Evolutionary conservation across 2,797 vertebrate species (phyloP), one percentile per base, ranked within the genome.

Genomic region (Xenopus petersii): DNA sequence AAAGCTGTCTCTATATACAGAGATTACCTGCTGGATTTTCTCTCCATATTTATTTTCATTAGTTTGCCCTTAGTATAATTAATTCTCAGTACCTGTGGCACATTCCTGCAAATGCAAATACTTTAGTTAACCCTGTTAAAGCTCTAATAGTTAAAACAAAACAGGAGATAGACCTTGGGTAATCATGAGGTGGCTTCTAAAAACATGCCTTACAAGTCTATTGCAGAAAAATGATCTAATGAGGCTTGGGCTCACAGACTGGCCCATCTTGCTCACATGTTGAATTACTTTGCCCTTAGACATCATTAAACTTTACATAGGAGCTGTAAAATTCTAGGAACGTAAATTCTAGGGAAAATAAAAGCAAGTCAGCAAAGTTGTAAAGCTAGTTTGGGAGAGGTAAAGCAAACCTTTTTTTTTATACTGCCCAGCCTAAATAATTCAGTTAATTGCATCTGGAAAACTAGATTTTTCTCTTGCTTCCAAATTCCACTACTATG

Each of bases 251-350:
- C 56, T 59, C 51, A 4, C 21, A 10, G 21, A 3, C 56, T 59
- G 21, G 56, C 21, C 56, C 56, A 4, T 55, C 10, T 2, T 55
- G 10, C 51, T 59, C 56, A 59, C 56, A 59, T 59, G 21, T 17
- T 59, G 56, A 59, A 59, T 59, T 59, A 59, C 56, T 59, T 59
- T 59, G 56, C 56, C 16, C 21, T 59, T 59, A 59, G 56, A 59
- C 21, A 24, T 59, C 16, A 59, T 59, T 59, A 59, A 59, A 59
- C 56, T 59, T 59, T 59, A 59, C 56, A 59, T 7, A 59, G 16
- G 56, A 24, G 56, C 56, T 59, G 21, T 59, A n/a, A 59, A 59
- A 59, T 59, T n/a, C 2, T 59, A 21, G 16, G 21, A 59, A 59
- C 21, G 16, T 59, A 59, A 24, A 59, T 59, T n/a, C 49, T 51